Evolutionary conservation across 2,888 invertebrate genomes (phyloP).

Genomic region (Odontocolon sp.): DNA sequence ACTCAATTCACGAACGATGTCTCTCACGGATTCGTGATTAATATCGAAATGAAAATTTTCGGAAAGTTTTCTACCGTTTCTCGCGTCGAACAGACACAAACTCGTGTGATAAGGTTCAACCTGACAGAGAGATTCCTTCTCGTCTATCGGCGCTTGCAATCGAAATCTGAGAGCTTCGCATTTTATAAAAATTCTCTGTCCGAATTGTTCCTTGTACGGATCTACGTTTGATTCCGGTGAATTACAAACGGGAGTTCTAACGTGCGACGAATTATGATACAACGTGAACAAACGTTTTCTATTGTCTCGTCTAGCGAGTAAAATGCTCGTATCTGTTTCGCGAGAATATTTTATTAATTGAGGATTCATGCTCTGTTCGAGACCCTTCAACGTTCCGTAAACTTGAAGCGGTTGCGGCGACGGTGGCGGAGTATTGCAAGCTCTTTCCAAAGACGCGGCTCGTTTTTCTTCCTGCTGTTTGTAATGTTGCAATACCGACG

Average conservation of each 20-base stretch:
- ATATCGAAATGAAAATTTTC: conserved; percentile 96
- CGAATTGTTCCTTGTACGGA: conserved; percentile 93
- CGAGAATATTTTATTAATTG: conserved; percentile 94
- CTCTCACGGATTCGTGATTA: conserved; percentile 88
- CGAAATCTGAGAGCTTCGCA: conserved; percentile 93
- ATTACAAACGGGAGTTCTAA: conserved; percentile 65
- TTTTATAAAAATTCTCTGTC: conserved; percentile 90
- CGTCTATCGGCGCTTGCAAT: conserved; percentile 90
- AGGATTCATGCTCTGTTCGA: conserved; percentile 96
- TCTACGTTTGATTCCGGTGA: conserved; percentile 84
- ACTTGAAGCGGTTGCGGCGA: conserved; percentile 84
- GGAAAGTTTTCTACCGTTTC: conserved; percentile 92
- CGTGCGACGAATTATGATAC: conserved; percentile 84
- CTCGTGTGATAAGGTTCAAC: conserved; percentile 97
- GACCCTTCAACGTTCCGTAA: conserved; percentile 92
- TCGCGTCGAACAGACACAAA: conserved; percentile 94
- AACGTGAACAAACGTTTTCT: conserved; percentile 90
- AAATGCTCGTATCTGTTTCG: conserved; percentile 94
- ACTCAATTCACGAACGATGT: conserved; percentile 83
- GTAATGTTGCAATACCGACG: conserved; percentile 91
- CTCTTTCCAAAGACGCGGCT: conserved; percentile 85
- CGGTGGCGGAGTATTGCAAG: conserved; percentile 83
- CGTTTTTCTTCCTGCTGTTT: conserved; percentile 91
- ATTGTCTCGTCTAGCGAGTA: conserved; percentile 90
- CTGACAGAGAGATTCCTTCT: conserved; percentile 89